Percentiles rank a stretch among this genome's conserved stretches.
These are phyloP conservation scores for Dascyllus trimaculatus DNA, from an alignment of 2,113 vertebrate genomes.

Conservation along the genomic window DNA sequence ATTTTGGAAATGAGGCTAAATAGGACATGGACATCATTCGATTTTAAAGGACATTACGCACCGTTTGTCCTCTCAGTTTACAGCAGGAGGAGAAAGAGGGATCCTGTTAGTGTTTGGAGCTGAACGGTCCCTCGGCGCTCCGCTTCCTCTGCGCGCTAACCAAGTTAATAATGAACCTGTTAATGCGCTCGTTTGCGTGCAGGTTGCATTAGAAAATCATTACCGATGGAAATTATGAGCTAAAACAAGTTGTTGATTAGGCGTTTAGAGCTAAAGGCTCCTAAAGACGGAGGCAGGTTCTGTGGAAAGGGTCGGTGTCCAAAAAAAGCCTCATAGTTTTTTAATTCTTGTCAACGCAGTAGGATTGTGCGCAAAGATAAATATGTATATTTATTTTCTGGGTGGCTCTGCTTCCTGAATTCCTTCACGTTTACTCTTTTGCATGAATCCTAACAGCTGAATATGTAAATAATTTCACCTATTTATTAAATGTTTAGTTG, in stretches of 20 bases:
- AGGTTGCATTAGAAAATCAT: slow-evolving; percentile 87
- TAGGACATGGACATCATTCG: too few relatives aligned
- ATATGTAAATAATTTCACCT: too few relatives aligned
- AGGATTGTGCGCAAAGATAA: background rate
- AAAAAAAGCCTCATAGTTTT: background rate
- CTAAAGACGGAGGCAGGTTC: slow-evolving; percentile 58
- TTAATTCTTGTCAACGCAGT: too few relatives aligned
- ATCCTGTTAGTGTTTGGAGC: slow-evolving; percentile 7
- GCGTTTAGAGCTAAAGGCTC: slow-evolving; percentile 83
- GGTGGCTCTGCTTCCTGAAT: background rate
- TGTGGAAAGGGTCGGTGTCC: background rate
- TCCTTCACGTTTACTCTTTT: background rate
- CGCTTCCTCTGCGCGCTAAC: slow-evolving; percentile 63
- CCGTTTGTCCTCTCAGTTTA: slow-evolving; percentile 22
- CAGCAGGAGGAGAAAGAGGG: background rate
- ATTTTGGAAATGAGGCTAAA: too few relatives aligned
- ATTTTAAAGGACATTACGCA: background rate
- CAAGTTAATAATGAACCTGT: slow-evolving; percentile 79
- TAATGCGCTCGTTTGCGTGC: slow-evolving; percentile 73
- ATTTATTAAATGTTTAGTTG: too few relatives aligned
- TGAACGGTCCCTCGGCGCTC: slow-evolving; percentile 41
- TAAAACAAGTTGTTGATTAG: slow-evolving; percentile 86
- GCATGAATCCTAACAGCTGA: too few relatives aligned
- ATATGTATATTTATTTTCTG: background rate
- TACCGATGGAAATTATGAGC: slow-evolving; percentile 83